Conservation (phyloP, 1,140 invertebrate species). For the Microplitis demolitor region DNA sequence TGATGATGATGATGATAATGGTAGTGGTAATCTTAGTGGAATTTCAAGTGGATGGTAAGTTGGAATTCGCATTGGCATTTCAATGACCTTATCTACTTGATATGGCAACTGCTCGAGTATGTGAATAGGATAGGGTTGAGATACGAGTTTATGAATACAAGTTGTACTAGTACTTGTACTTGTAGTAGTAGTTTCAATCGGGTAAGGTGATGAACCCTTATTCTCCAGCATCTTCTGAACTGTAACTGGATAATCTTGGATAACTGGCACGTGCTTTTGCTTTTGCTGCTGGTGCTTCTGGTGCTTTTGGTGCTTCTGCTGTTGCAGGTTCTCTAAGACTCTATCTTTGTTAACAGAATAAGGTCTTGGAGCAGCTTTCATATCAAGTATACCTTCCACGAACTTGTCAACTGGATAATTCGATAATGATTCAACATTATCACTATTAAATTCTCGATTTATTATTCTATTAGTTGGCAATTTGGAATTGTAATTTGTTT, state of each 20-base stretch:
- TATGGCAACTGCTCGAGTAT: conserved; percentile 56
- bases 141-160: conserved; percentile 39
- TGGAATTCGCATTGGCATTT: conserved; percentile 52
- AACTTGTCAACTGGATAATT: conserved; percentile 9
- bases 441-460: no score
- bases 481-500: no score
- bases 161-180: no score
- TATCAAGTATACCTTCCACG: conserved; percentile 9
- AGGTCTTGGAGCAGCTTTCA: not conserved
- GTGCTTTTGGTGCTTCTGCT: not conserved
- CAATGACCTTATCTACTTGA: conserved; percentile 63
- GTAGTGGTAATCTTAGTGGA: conserved; percentile 29
- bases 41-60: conserved; percentile 48
- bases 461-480: no score
- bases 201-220: conserved; percentile 34
- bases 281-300: not conserved
- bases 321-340: not conserved
- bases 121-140: conserved; percentile 51
- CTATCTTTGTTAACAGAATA: conserved; percentile 26
- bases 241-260: conserved; percentile 28
- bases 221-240: conserved; percentile 58
- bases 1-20: not conserved
- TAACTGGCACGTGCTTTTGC: conserved; percentile 21
- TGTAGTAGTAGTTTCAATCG: no score
- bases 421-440: no score